Conservation (phyloP, 2,888 invertebrate genomes). For the Merodon equestris region DNA sequence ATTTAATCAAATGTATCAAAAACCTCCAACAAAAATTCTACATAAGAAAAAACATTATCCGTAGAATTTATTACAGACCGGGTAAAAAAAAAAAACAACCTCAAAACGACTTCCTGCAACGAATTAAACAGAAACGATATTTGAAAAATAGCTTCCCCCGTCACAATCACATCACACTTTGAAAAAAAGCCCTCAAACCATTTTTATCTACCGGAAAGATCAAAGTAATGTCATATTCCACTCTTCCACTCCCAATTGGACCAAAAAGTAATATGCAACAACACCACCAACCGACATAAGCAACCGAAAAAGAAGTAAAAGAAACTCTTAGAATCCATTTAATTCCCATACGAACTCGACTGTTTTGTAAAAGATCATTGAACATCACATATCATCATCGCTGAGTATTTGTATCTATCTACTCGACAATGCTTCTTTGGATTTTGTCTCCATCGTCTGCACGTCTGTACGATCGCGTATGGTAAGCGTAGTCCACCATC, state of each 20-base stretch:
- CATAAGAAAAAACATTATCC: too few relatives aligned
- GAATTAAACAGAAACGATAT: too few relatives aligned
- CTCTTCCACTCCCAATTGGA: slow-evolving; percentile 54
- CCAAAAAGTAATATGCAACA: slow-evolving; percentile 43
- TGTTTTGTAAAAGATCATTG: slow-evolving; percentile 60
- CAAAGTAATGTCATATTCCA: slow-evolving; percentile 51
- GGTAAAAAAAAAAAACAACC: too few relatives aligned
- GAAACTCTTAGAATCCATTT: slow-evolving; percentile 61
- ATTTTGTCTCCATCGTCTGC: slow-evolving; percentile 24
- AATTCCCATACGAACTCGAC: slow-evolving; percentile 56
- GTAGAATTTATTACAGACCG: too few relatives aligned
- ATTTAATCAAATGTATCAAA: too few relatives aligned
- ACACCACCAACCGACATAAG: slow-evolving; percentile 5
- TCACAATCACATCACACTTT: slow-evolving; percentile 11
- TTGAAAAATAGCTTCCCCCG: slow-evolving; percentile 16
- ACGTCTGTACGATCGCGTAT: too few relatives aligned
- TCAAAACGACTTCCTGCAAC: too few relatives aligned
- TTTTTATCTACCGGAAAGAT: slow-evolving; percentile 47
- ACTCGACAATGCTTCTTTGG: slow-evolving; percentile 14
- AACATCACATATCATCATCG: slow-evolving; percentile 66
- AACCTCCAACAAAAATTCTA: too few relatives aligned
- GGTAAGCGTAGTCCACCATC: too few relatives aligned
- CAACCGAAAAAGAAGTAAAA: slow-evolving; percentile 10
- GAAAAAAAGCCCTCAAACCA: slow-evolving; percentile 28
- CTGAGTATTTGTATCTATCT: not conserved